Conservation (phyloP, 1,140 invertebrate species). For the Zaprionus capensis region DNA sequence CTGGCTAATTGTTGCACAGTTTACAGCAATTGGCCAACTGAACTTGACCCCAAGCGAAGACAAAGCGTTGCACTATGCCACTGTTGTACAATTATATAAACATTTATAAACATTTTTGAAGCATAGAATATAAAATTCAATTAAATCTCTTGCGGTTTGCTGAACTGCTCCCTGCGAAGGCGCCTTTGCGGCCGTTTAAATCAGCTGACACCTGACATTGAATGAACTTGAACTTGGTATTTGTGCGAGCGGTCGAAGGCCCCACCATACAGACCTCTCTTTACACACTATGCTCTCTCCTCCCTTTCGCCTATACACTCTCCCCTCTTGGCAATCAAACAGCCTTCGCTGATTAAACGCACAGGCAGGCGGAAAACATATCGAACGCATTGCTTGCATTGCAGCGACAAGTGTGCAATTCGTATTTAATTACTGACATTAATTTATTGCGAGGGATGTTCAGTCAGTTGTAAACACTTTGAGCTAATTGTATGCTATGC, state of each 20-base stretch:
- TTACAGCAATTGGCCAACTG: constrained; percentile 70
- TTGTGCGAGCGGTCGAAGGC: constrained; percentile 16
- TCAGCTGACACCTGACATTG: constrained; percentile 30
- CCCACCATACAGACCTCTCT: neutral
- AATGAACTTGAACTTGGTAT: constrained; percentile 58
- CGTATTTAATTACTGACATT: constrained; percentile 70
- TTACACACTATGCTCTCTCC: too few species aligned
- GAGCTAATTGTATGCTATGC: neutral
- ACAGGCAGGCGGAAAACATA: constrained; percentile 38
- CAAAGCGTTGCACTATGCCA: constrained; percentile 46
- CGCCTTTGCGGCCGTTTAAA: constrained; percentile 25
- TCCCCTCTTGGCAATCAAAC: neutral
- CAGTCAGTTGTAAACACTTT: constrained; percentile 1
- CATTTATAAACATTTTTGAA: constrained; percentile 1
- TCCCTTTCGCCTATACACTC: neutral
- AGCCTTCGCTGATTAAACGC: constrained; percentile 35
- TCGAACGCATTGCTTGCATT: constrained; percentile 69
- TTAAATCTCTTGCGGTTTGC: constrained; percentile 43
- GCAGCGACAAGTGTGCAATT: constrained; percentile 72
- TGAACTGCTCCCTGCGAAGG: constrained; percentile 17
- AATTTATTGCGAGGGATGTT: constrained; percentile 45
- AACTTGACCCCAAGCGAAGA: constrained; percentile 75
- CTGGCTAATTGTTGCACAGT: constrained; percentile 62
- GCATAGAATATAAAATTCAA: constrained; percentile 39
- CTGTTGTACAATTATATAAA: constrained; percentile 1